phyloP scores from a whole-genome alignment of 2,797 vertebrate genomes.

The Labeo calbasu region DNA sequence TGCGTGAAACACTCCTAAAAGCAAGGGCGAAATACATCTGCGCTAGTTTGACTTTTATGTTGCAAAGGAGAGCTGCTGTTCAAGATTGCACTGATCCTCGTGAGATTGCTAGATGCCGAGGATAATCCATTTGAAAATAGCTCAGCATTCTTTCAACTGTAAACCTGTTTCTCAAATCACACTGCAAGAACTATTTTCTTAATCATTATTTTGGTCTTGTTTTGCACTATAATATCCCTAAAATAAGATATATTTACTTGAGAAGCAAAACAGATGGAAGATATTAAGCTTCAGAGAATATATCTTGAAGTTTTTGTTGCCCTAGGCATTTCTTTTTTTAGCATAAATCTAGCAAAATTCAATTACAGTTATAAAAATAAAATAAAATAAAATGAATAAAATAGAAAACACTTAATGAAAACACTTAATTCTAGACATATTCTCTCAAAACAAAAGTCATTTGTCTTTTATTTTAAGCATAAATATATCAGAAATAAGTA shows the following conservation, averaged over 20 bases:
- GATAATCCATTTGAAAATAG: constrained; percentile 5
- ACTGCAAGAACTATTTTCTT: not conserved
- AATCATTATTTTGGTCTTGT: constrained; percentile 4
- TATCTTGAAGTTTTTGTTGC: not conserved
- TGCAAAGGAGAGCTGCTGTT: constrained; percentile 8
- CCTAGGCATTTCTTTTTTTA: not conserved
- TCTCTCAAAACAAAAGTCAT: not conserved
- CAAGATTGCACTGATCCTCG: constrained; percentile 10
- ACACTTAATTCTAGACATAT: not conserved
- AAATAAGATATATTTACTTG: not conserved
- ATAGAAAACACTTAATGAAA: not conserved
- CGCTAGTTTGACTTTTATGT: constrained; percentile 10
- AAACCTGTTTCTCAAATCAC: constrained; percentile 5
- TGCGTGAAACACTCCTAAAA: constrained; percentile 17
- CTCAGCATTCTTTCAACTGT: not conserved
- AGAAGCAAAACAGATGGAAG: not conserved
- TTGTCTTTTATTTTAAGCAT: not conserved
- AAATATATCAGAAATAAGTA: not conserved
- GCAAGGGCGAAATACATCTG: constrained; percentile 16
- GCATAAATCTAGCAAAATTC: not conserved
- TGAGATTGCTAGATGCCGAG: constrained; percentile 9
- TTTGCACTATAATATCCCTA: not conserved
- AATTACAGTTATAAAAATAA: not conserved
- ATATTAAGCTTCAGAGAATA: not conserved
- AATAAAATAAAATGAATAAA: not conserved